These are phyloP conservation scores for Heliothis peltigera DNA, from an alignment of 2,888 invertebrate genomes.

Conservation along the genomic window DNA sequence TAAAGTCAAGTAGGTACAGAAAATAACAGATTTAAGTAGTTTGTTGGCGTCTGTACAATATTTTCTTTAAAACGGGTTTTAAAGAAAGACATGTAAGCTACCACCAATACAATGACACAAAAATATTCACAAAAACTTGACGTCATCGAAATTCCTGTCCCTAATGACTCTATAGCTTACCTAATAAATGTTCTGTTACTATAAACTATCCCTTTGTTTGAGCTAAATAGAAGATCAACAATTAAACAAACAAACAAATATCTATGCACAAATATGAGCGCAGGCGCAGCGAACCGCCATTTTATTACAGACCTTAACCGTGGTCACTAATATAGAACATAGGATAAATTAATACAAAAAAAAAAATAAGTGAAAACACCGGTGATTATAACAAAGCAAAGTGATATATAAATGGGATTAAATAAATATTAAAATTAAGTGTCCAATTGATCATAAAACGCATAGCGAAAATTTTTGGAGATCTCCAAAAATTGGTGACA, in stretches of 20 bases:
- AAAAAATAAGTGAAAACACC: neutral
- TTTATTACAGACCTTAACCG: conserved; percentile 16
- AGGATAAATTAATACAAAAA: neutral
- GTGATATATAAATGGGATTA: too few relatives aligned
- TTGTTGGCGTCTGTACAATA: too few relatives aligned
- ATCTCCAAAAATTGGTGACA: too few relatives aligned
- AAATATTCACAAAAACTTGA: conserved; percentile 10
- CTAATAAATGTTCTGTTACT: conserved; percentile 9
- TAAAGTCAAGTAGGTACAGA: too few relatives aligned
- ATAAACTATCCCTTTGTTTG: conserved; percentile 43
- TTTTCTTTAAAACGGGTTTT: too few relatives aligned
- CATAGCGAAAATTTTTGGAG: too few relatives aligned
- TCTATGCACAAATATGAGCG: conserved; percentile 39
- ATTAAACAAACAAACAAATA: conserved; percentile 29
- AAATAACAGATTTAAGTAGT: too few relatives aligned
- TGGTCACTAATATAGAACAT: neutral
- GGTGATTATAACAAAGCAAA: too few relatives aligned
- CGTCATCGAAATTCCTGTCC: neutral
- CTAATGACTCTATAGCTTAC: conserved; percentile 16
- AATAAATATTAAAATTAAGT: too few relatives aligned
- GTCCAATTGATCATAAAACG: too few relatives aligned
- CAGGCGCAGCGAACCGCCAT: conserved; percentile 1
- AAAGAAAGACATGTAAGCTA: too few relatives aligned
- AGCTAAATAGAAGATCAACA: conserved; percentile 12
- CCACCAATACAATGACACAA: neutral